Evolutionary conservation across 2,888 invertebrate species (phyloP).

Genomic region (Lasioglossum zephyrum): DNA sequence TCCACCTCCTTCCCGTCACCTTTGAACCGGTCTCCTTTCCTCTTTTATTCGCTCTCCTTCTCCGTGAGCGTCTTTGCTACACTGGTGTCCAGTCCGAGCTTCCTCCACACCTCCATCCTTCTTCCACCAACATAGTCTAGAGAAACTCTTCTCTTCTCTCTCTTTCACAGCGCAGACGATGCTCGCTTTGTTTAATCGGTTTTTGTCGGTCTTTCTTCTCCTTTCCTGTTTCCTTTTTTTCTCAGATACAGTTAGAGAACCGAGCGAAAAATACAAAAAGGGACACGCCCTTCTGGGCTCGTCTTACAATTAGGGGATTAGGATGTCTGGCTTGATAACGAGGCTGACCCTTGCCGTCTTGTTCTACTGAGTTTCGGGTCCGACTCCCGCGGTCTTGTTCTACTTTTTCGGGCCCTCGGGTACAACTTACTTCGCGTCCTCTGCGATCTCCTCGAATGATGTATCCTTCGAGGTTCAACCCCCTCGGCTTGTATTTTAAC

Average conservation of each 20-base stretch:
- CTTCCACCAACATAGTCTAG: background rate
- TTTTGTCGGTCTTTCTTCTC: background rate
- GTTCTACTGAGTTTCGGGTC: conserved; percentile 34
- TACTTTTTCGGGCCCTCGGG: background rate
- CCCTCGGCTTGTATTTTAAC: background rate
- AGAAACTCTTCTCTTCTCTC: background rate
- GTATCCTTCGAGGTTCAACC: background rate
- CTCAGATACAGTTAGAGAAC: background rate
- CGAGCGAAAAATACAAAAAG: conserved; percentile 13
- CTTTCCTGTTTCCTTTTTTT: background rate
- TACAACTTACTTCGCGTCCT: background rate
- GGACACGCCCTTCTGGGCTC: conserved; percentile 17
- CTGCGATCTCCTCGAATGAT: background rate
- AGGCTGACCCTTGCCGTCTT: conserved; percentile 39
- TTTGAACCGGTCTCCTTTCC: conserved; percentile 56
- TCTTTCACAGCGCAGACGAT: background rate
- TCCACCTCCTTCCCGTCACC: conserved; percentile 64
- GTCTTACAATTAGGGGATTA: conserved; percentile 49
- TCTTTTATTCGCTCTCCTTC: conserved; percentile 31
- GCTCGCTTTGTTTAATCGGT: background rate
- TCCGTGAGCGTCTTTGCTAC: conserved; percentile 31
- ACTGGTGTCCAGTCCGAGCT: conserved; percentile 30
- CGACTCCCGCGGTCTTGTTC: conserved; percentile 10
- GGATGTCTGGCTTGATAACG: conserved; percentile 43
- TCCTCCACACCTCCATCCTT: conserved; percentile 23